Conservation (phyloP, 2,797 vertebrate genomes). For the Cyclura pinguis region DNA sequence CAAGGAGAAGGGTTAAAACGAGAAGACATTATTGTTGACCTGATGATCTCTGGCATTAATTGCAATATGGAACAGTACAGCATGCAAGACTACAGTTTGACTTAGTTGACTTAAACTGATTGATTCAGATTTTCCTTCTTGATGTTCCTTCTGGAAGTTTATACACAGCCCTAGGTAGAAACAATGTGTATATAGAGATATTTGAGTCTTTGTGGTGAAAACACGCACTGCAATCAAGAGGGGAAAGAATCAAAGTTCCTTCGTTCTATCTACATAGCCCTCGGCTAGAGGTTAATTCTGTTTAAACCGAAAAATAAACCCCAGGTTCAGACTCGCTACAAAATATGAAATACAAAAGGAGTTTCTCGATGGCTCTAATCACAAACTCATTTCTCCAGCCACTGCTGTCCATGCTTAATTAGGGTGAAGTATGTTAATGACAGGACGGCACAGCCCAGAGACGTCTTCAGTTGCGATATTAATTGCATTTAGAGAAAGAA, state of each 20-base stretch:
- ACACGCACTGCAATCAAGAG: slow-evolving; percentile 48
- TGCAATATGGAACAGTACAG: not conserved
- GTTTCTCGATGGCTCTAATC: slow-evolving; percentile 69
- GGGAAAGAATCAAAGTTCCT: slow-evolving; percentile 55
- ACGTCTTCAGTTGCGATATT: slow-evolving; percentile 70
- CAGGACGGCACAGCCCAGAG: slow-evolving; percentile 64
- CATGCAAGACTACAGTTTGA: not conserved
- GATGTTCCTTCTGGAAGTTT: not conserved
- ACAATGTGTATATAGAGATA: not conserved
- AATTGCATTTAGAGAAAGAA: slow-evolving; percentile 79
- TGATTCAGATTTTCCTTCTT: not conserved
- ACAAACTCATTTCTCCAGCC: slow-evolving; percentile 72
- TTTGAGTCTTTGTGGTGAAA: not conserved
- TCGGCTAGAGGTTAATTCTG: slow-evolving; percentile 57
- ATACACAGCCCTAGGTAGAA: not conserved
- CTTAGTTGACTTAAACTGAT: too few relatives aligned
- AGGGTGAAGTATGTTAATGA: slow-evolving; percentile 77
- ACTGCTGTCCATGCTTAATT: slow-evolving; percentile 74
- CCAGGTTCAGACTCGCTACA: slow-evolving; percentile 59
- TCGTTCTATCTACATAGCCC: slow-evolving; percentile 64
- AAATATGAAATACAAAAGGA: slow-evolving; percentile 66
- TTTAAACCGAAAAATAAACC: slow-evolving; percentile 72
- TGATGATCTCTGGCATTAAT: not conserved
- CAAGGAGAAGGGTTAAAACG: not conserved
- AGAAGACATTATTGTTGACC: not conserved